These are phyloP conservation scores for Drosophila subobscura DNA, from an alignment of 1,140 invertebrate genomes.

Conservation along the genomic window DNA sequence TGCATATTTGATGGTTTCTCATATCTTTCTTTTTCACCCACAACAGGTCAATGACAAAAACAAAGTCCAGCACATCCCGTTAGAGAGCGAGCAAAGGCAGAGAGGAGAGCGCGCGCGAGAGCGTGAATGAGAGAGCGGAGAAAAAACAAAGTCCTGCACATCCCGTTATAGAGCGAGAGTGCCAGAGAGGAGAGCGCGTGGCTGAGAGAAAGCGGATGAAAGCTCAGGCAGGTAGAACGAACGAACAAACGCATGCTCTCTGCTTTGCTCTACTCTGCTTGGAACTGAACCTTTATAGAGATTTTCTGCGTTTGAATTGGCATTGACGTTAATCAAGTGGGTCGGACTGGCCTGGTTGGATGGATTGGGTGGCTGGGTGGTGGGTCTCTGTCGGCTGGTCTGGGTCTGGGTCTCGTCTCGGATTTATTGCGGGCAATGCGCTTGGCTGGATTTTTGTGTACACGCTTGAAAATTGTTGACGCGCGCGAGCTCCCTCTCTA, in stretches of 20 bases:
- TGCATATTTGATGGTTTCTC: conserved; percentile 38
- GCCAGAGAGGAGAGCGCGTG: no score
- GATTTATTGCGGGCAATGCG: conserved; percentile 54
- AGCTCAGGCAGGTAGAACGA: conserved; percentile 44
- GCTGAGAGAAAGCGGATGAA: conserved; percentile 26
- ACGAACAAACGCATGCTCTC: conserved; percentile 46
- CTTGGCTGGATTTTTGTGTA: conserved; percentile 74
- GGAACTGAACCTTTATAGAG: conserved; percentile 64
- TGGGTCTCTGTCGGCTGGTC: conserved; percentile 45
- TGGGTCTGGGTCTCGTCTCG: conserved; percentile 63
- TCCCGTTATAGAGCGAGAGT: not conserved
- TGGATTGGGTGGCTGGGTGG: conserved; percentile 17
- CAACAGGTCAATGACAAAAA: conserved; percentile 82
- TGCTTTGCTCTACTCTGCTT: conserved; percentile 8
- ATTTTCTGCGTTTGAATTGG: conserved; percentile 76
- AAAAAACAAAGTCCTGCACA: no score
- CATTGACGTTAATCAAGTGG: conserved; percentile 79
- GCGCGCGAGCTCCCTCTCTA: conserved; percentile 48
- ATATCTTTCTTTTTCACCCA: conserved; percentile 34
- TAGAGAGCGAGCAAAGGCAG: conserved; percentile 4
- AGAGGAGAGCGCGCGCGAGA: conserved; percentile 8
- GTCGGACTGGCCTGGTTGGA: conserved; percentile 45
- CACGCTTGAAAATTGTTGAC: conserved; percentile 80
- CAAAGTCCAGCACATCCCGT: conserved; percentile 60
- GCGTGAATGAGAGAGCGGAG: not conserved